These are phyloP conservation scores for Lagopus leucura DNA, from an alignment of 2,113 vertebrate genomes.

Conservation along the genomic window DNA sequence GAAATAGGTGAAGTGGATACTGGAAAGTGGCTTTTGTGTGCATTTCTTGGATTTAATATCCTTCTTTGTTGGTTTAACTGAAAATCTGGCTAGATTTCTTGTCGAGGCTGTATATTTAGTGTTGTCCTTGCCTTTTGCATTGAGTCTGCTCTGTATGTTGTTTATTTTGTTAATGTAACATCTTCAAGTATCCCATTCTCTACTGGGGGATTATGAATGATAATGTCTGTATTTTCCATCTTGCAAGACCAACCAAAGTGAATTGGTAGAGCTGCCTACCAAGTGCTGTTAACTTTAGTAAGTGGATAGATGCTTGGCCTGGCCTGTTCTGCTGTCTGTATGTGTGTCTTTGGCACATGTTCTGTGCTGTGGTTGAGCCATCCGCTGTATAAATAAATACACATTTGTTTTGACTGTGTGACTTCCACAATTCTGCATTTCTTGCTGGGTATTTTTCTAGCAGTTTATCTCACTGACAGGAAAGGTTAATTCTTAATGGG, in stretches of 20 bases:
- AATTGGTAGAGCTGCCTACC: not conserved
- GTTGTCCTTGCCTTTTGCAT: not conserved
- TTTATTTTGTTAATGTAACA: not conserved
- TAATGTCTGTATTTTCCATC: not conserved
- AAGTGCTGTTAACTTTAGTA: not conserved
- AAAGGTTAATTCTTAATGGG: not conserved
- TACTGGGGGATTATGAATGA: not conserved
- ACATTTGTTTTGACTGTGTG: not conserved
- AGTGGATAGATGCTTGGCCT: not conserved
- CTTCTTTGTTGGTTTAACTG: not conserved
- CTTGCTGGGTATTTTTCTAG: not conserved
- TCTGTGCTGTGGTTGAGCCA: not conserved
- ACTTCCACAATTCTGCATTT: not conserved
- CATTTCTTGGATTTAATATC: not conserved
- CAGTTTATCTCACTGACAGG: accelerated
- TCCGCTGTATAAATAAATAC: not conserved
- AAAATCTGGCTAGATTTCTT: not conserved
- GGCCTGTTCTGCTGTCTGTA: accelerated
- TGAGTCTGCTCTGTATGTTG: not conserved
- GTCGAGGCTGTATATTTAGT: not conserved
- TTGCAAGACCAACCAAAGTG: not conserved
- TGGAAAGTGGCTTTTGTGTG: not conserved
- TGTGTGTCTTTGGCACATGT: not conserved
- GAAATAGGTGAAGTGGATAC: not conserved
- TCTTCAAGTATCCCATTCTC: not conserved